Evolutionary conservation across 2,888 invertebrate genomes (phyloP), one percentile per base, ranked within the genome.

Genomic region (Cyclophora albipunctata): DNA sequence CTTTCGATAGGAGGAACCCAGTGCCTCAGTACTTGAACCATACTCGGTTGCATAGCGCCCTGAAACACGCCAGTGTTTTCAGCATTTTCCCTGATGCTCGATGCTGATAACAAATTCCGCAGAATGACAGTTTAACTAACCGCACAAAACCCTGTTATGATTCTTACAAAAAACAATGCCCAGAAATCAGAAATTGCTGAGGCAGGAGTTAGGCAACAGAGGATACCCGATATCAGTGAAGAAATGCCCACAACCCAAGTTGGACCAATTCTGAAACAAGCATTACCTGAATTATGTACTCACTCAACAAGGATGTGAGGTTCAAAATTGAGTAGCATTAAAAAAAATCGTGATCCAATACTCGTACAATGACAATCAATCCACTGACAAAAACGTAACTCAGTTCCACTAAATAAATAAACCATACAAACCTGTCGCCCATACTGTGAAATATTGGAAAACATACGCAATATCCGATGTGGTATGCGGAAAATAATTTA

Each of bases 1-100:
- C 88, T 75, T 60, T 88, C 87, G n/a, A 74, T 74, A 2, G 87
- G 87, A 7, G 87, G 87, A 6, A 86, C 84, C 87, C 87, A 88
- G 56, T 84, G 73, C 48, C 84, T 71, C 34, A 87, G 59, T 35
- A 86, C 74, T 67, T 86, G 88, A 3, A 87, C 80, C 87, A 88
- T 87, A 54, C 82, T 86, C 4, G 88, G 86, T 61, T 81, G 77
- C 86, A 87, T 87, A 4, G 84, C 87, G 43, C 87, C 87, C 87
- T 87, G 59, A 52, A 52, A 62, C 34, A 50, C 42, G 35, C 4
- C 6, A 45, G 4, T 34, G 33, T n/a, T 47, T 47, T 45, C 20
- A 20, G 20, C 20, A 20, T 20, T 20, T 20, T 20, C 2, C 20
- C 1, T 20, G 20, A 20, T 20, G 20, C 20, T 2, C 20, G 20